Evolutionary conservation across 1,140 invertebrate genomes (phyloP).

Genomic region (Cryptotermes secundus): DNA sequence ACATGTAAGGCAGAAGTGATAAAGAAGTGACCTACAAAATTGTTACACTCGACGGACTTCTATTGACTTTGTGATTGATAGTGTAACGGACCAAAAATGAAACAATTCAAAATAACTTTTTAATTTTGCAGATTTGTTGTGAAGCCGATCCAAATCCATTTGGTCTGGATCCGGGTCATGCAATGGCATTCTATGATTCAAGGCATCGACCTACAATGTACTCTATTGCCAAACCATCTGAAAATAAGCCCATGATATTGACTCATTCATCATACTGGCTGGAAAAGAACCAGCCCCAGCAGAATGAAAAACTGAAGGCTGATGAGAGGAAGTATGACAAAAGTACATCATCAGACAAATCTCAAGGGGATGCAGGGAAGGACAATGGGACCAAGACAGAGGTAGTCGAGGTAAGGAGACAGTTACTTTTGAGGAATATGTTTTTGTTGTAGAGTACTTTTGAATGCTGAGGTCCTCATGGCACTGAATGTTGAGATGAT

Average conservation of each 20-base stretch:
- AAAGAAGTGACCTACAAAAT: no score
- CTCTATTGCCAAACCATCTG: conserved; percentile 59
- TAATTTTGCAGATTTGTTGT: not conserved
- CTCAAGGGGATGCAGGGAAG: not conserved
- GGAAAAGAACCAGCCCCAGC: conserved; percentile 41
- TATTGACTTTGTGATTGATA: no score
- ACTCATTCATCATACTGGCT: conserved; percentile 68
- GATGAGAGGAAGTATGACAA: not conserved
- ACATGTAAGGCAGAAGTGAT: no score
- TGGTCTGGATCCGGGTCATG: conserved; percentile 65
- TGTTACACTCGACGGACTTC: no score
- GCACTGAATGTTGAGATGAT: no score
- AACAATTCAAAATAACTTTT: no score
- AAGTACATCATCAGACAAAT: not conserved
- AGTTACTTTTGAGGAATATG: not conserved
- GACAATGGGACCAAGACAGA: conserved; percentile 21
- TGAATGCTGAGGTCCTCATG: no score
- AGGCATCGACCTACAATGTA: conserved; percentile 60
- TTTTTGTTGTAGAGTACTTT: no score
- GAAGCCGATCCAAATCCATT: conserved; percentile 65
- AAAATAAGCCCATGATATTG: conserved; percentile 59
- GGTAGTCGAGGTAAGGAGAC: not conserved
- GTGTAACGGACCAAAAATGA: no score
- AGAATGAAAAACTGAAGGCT: conserved; percentile 43
- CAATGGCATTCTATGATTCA: conserved; percentile 57